Percentiles rank a stretch among this genome's conserved stretches.
Evolutionary conservation across 2,113 vertebrate genomes (phyloP).

Genomic region (Elaphurus davidianus): DNA sequence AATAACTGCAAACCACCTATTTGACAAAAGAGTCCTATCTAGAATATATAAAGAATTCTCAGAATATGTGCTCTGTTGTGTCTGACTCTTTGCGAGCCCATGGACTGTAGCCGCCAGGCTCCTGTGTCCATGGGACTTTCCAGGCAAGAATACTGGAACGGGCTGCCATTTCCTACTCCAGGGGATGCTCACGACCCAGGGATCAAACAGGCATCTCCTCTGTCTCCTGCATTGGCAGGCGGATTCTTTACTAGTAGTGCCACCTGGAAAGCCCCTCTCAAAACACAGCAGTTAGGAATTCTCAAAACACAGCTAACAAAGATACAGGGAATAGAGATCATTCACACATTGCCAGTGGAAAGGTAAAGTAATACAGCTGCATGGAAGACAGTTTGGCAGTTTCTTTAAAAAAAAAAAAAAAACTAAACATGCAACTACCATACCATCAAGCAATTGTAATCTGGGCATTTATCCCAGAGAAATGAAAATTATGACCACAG

Average conservation of each 20-base stretch:
- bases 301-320: neutral
- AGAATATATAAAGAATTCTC: neutral
- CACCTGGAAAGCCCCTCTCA: too few relatives aligned
- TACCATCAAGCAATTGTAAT: neutral
- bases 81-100: neutral
- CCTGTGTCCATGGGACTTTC: neutral
- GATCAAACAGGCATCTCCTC: neutral
- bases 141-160: neutral
- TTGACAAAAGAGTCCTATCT: neutral
- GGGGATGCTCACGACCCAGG: fast-evolving
- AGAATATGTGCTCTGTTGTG: neutral
- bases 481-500: neutral
- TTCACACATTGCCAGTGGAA: neutral
- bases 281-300: neutral
- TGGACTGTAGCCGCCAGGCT: neutral
- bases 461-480: neutral
- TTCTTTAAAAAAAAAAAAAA: neutral
- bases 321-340: neutral
- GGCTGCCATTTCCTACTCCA: neutral
- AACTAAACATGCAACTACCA: neutral
- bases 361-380: neutral
- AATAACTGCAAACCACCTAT: neutral
- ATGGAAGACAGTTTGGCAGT: neutral
- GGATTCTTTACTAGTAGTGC: too few relatives aligned
- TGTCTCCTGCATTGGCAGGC: neutral